Base-by-base conservation (phyloP, 2,797 vertebrate genomes). In the Falco naumanni region DNA sequence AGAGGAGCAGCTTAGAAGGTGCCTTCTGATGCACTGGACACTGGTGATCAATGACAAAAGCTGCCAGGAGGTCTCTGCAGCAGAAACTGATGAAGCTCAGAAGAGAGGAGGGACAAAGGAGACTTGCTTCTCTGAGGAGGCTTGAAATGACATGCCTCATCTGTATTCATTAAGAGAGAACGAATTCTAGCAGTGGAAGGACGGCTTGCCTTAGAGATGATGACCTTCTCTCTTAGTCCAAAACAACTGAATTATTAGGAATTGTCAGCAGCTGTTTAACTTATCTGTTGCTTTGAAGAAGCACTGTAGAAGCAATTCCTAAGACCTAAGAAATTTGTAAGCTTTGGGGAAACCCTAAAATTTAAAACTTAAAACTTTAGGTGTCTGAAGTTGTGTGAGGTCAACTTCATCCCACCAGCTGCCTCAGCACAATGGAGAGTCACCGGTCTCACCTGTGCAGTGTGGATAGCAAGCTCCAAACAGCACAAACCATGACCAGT, bases 401-500 rank as follows among this genome's bases (percentile, higher is more conserved):
- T 7, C 0, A 0, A 50, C 47, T 89, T 41, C 22, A n/a, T 87
- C 47, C 28, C 66, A 60, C 10, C 61, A 45, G 37, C 31, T 75
- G 15, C 22, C 17, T 63, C 39, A 56, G 53, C 45, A 16, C 1
- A 3, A 10, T 1, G 11, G 59, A 66, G 28, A 63, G 39, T 64
- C 7, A 1, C 51, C 4, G 2, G 29, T 59, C 45, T 75, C 39
- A 34, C 34, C 63, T 54, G 28, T 4, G 3, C 48, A 39, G 25
- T 34, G 47, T 26, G 21, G 6, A 41, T 48, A 37, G 37, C 31
- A 45, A 79, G 72, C 50, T 71, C 28, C 31, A 64, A 60, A 48
- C 11, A 11, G 11, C 60, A 39, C 12, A 33, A 65, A 72, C 20
- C 28, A 8, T 0, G 3, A 53, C 39, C 0, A 3, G 59, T 10